Evolutionary conservation across 2,888 invertebrate species (phyloP).

Genomic region (Azorinus chamasolen): DNA sequence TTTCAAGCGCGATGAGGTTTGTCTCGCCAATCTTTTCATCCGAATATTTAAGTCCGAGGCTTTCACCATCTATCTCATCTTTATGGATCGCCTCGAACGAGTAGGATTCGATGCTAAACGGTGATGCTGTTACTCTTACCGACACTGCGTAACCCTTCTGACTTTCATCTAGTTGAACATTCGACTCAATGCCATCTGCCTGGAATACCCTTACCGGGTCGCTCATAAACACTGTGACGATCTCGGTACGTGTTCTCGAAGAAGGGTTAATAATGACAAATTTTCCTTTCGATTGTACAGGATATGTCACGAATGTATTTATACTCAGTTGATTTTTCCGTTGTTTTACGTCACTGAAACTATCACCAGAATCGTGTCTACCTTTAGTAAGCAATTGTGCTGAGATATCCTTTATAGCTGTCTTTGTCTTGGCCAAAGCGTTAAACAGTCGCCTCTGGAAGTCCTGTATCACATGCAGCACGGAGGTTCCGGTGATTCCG

Average conservation of each 20-base stretch:
- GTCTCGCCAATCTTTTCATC: constrained; percentile 3
- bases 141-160: constrained; percentile 8
- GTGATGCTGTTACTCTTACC: constrained; percentile 90
- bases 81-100: not conserved
- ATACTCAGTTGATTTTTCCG: constrained; percentile 4
- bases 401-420: constrained; percentile 62
- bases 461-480: constrained; percentile 96
- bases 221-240: constrained; percentile 35
- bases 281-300: constrained; percentile 34
- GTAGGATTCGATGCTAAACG: constrained; percentile 88
- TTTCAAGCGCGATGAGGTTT: constrained; percentile 68
- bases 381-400: constrained; percentile 64
- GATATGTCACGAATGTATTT: not conserved
- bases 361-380: constrained; percentile 17
- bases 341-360: constrained; percentile 6
- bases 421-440: constrained; percentile 62
- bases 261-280: constrained; percentile 39
- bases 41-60: not conserved
- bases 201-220: constrained; percentile 2
- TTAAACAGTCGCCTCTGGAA: constrained; percentile 87
- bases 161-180: constrained; percentile 1
- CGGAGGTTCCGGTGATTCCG: constrained; percentile 98
- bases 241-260: constrained; percentile 51
- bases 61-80: not conserved
- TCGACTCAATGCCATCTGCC: constrained; percentile 86